phyloP scores from a whole-genome alignment of 2,888 invertebrate species.

The Dryocosmus kuriphilus region DNA sequence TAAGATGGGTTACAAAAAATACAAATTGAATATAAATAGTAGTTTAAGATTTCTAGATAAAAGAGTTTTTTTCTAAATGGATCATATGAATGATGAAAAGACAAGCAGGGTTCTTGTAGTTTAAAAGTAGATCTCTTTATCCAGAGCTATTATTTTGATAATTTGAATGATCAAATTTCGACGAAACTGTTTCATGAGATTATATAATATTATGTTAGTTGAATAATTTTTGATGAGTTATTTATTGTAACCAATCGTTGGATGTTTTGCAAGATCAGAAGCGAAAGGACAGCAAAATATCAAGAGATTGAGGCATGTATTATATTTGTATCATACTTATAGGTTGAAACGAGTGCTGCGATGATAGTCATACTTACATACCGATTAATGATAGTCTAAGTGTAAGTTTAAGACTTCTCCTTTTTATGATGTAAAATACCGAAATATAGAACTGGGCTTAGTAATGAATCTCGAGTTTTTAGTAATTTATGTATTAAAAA shows the following conservation, averaged over 20 bases:
- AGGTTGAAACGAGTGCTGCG: constrained; percentile 51
- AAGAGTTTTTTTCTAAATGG: background rate
- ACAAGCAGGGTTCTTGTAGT: constrained; percentile 4
- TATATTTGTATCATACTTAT: constrained; percentile 60
- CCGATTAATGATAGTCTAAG: constrained; percentile 42
- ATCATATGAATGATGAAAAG: background rate
- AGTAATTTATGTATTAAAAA: background rate
- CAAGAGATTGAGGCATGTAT: constrained; percentile 53
- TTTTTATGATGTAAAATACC: constrained; percentile 27
- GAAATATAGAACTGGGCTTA: constrained; percentile 28
- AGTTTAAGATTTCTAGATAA: background rate
- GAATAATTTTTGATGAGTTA: background rate
- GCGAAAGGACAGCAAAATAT: constrained; percentile 30
- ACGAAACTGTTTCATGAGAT: background rate
- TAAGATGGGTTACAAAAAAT: constrained; percentile 14
- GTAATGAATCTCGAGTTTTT: background rate
- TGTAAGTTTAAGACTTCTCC: constrained; percentile 27
- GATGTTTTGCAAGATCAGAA: constrained; percentile 3
- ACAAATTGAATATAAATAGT: background rate
- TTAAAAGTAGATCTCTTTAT: background rate
- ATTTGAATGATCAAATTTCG: background rate
- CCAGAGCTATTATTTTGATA: background rate
- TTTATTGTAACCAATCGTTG: constrained; percentile 21
- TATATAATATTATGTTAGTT: background rate
- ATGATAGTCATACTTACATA: constrained; percentile 60